Base-by-base conservation (phyloP, 2,113 vertebrate genomes). In the Erythrocercus mccallii region DNA sequence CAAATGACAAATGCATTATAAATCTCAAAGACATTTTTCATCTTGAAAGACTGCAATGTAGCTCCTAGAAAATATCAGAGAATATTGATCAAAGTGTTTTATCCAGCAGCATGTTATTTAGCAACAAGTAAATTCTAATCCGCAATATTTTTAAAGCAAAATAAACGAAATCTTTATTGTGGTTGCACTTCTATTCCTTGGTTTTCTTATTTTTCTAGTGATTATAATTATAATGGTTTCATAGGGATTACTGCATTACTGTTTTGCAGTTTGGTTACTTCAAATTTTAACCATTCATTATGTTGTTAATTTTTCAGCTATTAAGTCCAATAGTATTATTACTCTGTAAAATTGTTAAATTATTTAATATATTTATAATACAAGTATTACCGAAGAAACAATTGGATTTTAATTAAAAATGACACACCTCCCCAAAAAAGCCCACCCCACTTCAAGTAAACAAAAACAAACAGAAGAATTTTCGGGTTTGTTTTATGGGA, bases 1-100 rank as follows among this genome's bases (percentile, higher is more conserved):
- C 56, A 88, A 92, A 85, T 85, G 94, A 91, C 93, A 94, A 95
- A 95, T 80, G 87, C 45, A 54, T 94, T 95, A 88, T 65, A 93
- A 87, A 82, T 80, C 91, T 82, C 81, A 95, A 51, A 92, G 84
- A 85, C 62, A 92, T 95, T 95, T 78, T 95, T 95, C 81, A 85
- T 30, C 53, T 80, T 88, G 87, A 91, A 87, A 92, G 87, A 82
- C 86, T 95, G 61, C 42, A 54, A 33, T 77, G 78, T 85, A 90
- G 8, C 54, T 95, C 66, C 54, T 90, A 33, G 61, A 94, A 92
- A 95, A 91, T 65, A 95, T 54, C 53, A 91, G 24, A 91, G 11
- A 86, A 90, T 66, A 81, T 74, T 81, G 76, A 81, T 45, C 11
- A 0, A 86, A 72, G 22, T 28, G 47, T 91, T 94, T 95, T 72